Evolutionary conservation across 2,888 invertebrate genomes (phyloP).

Genomic region (Brachypalpus laphriformis): DNA sequence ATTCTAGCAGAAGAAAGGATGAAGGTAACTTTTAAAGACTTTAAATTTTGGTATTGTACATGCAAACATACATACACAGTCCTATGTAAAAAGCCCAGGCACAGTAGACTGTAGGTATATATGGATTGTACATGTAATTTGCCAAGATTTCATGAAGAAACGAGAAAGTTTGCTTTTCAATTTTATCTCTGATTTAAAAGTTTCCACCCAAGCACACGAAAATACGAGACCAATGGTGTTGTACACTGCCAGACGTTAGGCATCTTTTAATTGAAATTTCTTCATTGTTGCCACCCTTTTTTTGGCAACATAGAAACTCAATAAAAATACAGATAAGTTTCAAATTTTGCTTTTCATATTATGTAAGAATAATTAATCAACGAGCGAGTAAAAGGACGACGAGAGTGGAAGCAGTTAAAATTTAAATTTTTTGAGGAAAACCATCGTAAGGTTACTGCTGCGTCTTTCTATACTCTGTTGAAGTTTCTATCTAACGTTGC

Average conservation of each 20-base stretch:
- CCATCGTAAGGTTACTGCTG: no score
- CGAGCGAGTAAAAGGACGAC: not conserved
- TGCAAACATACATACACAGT: not conserved
- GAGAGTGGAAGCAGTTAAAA: not conserved
- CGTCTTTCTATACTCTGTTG: not conserved
- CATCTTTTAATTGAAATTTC: slow-evolving; percentile 42
- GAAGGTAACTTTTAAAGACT: not conserved
- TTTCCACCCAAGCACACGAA: slow-evolving; percentile 26
- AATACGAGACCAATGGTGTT: slow-evolving; percentile 6
- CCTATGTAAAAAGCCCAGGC: not conserved
- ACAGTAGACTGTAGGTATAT: not conserved
- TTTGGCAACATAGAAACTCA: not conserved
- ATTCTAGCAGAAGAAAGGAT: not conserved
- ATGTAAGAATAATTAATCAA: slow-evolving; percentile 6
- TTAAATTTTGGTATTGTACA: not conserved
- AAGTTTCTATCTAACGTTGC: not conserved
- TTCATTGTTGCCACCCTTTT: not conserved
- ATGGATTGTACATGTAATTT: slow-evolving; percentile 26
- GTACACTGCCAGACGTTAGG: slow-evolving; percentile 5
- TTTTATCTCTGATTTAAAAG: slow-evolving; percentile 49
- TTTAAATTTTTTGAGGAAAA: not conserved
- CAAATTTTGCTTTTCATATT: not conserved
- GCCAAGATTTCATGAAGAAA: slow-evolving; percentile 40
- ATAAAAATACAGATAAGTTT: slow-evolving; percentile 13
- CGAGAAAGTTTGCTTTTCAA: slow-evolving; percentile 44